phyloP scores from a whole-genome alignment of 1,140 invertebrate genomes.

The Lepidotrigona ventralis region DNA sequence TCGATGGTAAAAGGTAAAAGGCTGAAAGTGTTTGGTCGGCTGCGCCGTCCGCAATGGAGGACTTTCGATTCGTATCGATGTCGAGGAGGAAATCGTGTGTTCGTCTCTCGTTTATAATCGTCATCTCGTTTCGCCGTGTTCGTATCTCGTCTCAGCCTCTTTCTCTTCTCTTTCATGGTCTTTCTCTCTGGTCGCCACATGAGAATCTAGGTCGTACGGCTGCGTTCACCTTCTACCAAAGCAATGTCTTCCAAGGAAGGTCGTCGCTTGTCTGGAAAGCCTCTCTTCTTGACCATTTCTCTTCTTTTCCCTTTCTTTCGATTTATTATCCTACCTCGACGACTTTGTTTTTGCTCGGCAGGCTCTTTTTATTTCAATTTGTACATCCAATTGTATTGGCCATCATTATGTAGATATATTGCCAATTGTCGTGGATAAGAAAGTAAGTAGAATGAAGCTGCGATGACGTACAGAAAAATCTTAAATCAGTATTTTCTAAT shows the following conservation, averaged over 20 bases:
- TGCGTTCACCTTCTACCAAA: slow-evolving; percentile 73
- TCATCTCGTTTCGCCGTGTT: slow-evolving; percentile 64
- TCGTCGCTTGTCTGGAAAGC: slow-evolving; percentile 66
- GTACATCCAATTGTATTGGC: background rate
- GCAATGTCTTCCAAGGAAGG: slow-evolving; percentile 75
- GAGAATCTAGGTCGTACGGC: slow-evolving; percentile 76
- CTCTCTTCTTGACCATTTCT: slow-evolving; percentile 54
- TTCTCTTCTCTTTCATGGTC: slow-evolving; percentile 39
- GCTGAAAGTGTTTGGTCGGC: slow-evolving; percentile 56
- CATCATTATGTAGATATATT: background rate
- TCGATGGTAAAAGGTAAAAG: slow-evolving; percentile 50
- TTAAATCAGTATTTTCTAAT: too few species aligned
- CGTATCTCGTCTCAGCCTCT: slow-evolving; percentile 50
- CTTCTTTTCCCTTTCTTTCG: slow-evolving; percentile 60
- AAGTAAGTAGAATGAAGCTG: background rate
- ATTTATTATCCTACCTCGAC: background rate
- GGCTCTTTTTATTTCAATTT: background rate
- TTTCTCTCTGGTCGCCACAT: slow-evolving; percentile 46
- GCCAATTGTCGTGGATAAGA: background rate
- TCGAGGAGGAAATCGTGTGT: slow-evolving; percentile 47
- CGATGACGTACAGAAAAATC: background rate
- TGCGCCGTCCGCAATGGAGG: slow-evolving; percentile 21
- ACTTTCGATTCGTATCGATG: slow-evolving; percentile 62
- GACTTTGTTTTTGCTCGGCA: background rate
- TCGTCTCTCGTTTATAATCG: slow-evolving; percentile 59